Base-by-base conservation (phyloP, 2,888 invertebrate species). In the Eristalis intricaria region DNA sequence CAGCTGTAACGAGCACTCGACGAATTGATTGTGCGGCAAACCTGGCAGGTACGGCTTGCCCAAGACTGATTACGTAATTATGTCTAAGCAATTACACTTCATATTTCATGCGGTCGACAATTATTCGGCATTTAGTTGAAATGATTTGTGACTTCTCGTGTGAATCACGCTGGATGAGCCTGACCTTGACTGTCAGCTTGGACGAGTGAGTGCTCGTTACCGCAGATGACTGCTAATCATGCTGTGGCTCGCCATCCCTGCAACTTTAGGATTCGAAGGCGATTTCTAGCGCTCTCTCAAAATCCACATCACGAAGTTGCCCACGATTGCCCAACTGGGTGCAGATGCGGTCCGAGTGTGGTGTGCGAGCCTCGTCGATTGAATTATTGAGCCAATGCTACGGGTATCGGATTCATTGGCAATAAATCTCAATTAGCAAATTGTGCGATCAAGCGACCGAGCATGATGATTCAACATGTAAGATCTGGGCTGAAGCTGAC, bases 371-470 rank as follows among this genome's bases (percentile, higher is more conserved):
- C 38, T 85, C 64, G 38, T 19, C 40, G 23, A 71, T 76, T 73
- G 70, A 43, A 65, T 79, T 26, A 80, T 64, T 64, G 56, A 76
- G 63, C 43, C 70, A 58, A 70, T 75, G 75, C 63, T 61, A n/a
- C 50, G 58, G 58, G 70, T 74, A 66, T 82, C 23, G 22, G 66
- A 43, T 77, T 63, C 23, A 69, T 73, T 86, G 74, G 70, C 61
- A 70, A 86, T 86, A 86, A 86, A 86, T 86, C 66, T 86, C 83
- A 86, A 86, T 86, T 78, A 86, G 66, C 66, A 78, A 78, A 82
- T 83, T 78, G 74, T 76, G 70, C 58, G 60, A 35, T 32, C 61
- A 7, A 2, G 5, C 7, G 32, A 50, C 19, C 15, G 4, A 43
- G 43, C n/a, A 43, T 2, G 50, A 50, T 50, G 50, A 50, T 50